A percentile compares a stretch with the other conserved stretches of the same genome.
Evolutionary conservation across 2,888 invertebrate species (phyloP).

Genomic region (Empis livida): DNA sequence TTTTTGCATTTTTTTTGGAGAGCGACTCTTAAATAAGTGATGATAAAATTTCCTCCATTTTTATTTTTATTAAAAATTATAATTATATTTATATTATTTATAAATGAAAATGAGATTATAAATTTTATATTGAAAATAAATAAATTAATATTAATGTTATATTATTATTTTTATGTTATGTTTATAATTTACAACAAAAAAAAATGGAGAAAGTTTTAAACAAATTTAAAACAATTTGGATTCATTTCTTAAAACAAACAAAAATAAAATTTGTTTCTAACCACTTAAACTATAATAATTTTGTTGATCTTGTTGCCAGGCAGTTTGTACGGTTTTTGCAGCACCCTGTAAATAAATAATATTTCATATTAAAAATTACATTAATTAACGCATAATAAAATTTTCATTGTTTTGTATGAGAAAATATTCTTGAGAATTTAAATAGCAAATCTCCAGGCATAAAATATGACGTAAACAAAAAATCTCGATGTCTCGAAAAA

Average conservation of each 20-base stretch:
- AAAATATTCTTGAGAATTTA: too few species aligned
- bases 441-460: too few species aligned
- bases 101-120: not conserved
- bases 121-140: not conserved
- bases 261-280: not conserved
- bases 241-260: not conserved
- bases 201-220: not conserved
- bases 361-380: not conserved
- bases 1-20: not conserved
- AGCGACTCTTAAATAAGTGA: not conserved
- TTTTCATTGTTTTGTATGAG: too few species aligned
- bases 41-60: not conserved
- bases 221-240: not conserved
- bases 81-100: not conserved
- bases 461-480: too few species aligned
- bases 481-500: too few species aligned
- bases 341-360: constrained; percentile 48
- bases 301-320: constrained; percentile 18
- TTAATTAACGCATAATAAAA: too few species aligned
- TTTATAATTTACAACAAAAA: too few species aligned
- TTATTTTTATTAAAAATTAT: not conserved
- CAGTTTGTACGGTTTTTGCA: constrained; percentile 54
- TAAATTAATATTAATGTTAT: not conserved
- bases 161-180: not conserved
- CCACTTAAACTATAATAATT: not conserved